Percentiles rank a stretch among this genome's conserved stretches.
These are phyloP conservation scores for Danio jaintianensis DNA, from an alignment of 2,797 vertebrate genomes.

Conservation along the genomic window DNA sequence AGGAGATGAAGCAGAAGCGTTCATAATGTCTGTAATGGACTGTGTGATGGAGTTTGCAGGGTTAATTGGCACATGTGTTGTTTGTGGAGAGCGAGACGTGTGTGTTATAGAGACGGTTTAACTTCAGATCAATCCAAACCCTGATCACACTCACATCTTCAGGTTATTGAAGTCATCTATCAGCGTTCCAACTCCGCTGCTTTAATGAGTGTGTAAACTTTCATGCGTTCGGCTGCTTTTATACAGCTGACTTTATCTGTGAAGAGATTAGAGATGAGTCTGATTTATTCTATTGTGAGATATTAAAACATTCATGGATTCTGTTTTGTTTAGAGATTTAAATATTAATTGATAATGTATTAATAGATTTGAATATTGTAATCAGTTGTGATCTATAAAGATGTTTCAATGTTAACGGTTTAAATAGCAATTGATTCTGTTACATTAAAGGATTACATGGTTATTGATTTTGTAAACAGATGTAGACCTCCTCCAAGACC, in stretches of 20 bases:
- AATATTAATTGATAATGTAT: too few species aligned
- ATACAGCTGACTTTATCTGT: neutral
- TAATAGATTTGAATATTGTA: too few species aligned
- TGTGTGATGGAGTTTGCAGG: constrained; percentile 74
- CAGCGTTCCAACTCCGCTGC: neutral
- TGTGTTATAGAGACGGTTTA: constrained; percentile 59
- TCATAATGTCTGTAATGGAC: constrained; percentile 81
- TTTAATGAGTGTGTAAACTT: neutral
- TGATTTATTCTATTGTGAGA: too few species aligned
- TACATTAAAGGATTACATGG: too few species aligned
- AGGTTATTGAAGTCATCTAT: neutral
- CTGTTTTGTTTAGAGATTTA: too few species aligned
- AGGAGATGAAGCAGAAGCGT: constrained; percentile 37
- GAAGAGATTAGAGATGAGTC: too few species aligned
- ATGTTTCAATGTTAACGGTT: too few species aligned
- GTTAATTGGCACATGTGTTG: constrained; percentile 79
- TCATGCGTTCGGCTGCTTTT: neutral
- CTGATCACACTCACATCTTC: neutral
- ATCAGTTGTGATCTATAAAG: too few species aligned
- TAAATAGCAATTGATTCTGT: too few species aligned
- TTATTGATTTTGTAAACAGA: too few species aligned
- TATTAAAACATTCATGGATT: too few species aligned
- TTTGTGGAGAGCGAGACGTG: constrained; percentile 59
- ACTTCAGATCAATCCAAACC: constrained; percentile 17
- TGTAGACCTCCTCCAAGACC: too few species aligned